Evolutionary conservation across 2,797 vertebrate genomes (phyloP).

Genomic region (Cheirogaleus major): DNA sequence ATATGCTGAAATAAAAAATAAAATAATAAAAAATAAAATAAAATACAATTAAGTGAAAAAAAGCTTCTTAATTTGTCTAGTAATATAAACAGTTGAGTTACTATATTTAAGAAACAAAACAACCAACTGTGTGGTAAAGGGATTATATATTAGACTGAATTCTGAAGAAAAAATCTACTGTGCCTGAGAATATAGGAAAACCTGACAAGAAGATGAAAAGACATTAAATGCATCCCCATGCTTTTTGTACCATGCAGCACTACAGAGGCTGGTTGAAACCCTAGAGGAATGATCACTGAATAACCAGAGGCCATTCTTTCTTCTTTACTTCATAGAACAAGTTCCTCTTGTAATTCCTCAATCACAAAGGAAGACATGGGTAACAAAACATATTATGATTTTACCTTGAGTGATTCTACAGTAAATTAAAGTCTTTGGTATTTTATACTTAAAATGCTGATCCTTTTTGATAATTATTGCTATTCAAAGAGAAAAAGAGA

Average conservation of each 20-base stretch:
- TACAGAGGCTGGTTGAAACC: fast-evolving
- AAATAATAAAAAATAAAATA: too few relatives aligned
- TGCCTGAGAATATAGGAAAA: not conserved
- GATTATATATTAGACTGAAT: not conserved
- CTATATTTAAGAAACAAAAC: not conserved
- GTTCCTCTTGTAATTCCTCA: not conserved
- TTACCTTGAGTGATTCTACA: not conserved
- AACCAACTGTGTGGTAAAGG: not conserved
- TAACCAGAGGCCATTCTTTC: not conserved
- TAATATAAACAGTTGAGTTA: not conserved
- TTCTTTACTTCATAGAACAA: not conserved
- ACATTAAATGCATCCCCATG: not conserved
- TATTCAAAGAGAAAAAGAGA: not conserved
- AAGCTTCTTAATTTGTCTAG: not conserved
- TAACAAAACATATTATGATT: conserved; percentile 3
- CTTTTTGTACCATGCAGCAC: not conserved
- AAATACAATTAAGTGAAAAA: too few relatives aligned
- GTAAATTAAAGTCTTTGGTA: not conserved
- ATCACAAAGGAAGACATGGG: not conserved
- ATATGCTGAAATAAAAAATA: too few relatives aligned
- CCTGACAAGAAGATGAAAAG: not conserved
- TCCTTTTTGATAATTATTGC: not conserved
- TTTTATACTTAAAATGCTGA: conserved; percentile 5
- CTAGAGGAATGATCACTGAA: not conserved
- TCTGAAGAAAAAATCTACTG: not conserved